These are phyloP conservation scores for Vicugna pacos DNA, from an alignment of 2,113 vertebrate species.

Conservation along the genomic window DNA sequence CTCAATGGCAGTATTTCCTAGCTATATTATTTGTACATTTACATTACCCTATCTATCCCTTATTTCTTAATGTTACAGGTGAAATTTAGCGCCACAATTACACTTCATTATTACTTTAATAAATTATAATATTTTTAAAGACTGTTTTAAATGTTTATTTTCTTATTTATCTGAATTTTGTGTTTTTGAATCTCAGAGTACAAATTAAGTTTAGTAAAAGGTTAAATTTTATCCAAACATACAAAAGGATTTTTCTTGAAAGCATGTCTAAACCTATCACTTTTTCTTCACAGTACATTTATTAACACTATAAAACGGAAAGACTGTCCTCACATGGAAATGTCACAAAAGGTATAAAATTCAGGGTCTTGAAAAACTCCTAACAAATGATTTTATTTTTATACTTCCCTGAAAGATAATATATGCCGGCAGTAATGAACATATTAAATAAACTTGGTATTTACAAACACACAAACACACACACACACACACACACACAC, in stretches of 20 bases:
- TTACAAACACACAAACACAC: background rate
- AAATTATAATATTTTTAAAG: background rate
- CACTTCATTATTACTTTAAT: background rate
- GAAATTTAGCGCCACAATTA: background rate
- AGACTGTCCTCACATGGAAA: constrained; percentile 53
- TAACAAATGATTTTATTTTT: constrained; percentile 14
- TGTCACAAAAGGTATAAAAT: constrained; percentile 34
- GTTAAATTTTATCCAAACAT: constrained; percentile 32
- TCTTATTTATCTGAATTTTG: background rate
- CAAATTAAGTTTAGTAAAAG: background rate
- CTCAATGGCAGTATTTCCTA: background rate
- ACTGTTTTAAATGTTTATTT: background rate
- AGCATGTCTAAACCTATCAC: constrained; percentile 13
- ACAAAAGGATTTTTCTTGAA: background rate
- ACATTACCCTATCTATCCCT: rapidly evolving
- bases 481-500: too few relatives aligned
- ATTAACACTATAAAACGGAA: background rate
- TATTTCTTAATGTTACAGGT: background rate
- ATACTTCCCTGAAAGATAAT: background rate
- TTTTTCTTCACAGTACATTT: background rate
- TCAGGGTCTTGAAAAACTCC: background rate
- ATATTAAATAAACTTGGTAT: constrained; percentile 30
- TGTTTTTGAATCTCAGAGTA: background rate
- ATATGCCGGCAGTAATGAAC: background rate
- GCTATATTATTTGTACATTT: background rate